Evolutionary conservation across 2,888 invertebrate species (phyloP).

Genomic region (Euzetes globulus): DNA sequence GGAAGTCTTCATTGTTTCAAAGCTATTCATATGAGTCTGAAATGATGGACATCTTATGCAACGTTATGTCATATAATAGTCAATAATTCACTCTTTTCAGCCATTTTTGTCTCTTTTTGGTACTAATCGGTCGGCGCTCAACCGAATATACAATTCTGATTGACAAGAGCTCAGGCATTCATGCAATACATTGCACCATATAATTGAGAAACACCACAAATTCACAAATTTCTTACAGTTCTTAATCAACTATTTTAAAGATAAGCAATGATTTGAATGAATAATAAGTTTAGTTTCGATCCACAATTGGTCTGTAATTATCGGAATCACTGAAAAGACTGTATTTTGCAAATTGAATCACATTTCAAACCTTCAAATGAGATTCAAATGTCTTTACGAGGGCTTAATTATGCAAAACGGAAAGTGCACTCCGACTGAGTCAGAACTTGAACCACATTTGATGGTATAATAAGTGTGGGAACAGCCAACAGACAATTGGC

Average conservation of each 20-base stretch:
- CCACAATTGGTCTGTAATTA: no score
- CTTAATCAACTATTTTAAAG: no score
- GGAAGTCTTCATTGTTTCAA: slow-evolving; percentile 4
- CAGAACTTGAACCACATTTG: not conserved
- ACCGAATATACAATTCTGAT: slow-evolving; percentile 7
- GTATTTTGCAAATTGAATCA: no score
- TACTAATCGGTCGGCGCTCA: not conserved
- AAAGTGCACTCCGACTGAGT: not conserved
- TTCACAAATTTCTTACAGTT: not conserved
- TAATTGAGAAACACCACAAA: not conserved
- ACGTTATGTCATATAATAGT: slow-evolving; percentile 1
- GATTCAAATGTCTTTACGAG: no score
- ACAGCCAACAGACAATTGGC: not conserved
- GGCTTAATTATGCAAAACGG: not conserved
- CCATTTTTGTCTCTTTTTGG: not conserved
- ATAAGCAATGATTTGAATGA: no score
- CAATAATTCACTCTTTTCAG: slow-evolving; percentile 4
- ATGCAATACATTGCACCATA: slow-evolving; percentile 5
- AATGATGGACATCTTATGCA: slow-evolving; percentile 20
- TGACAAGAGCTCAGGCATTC: not conserved
- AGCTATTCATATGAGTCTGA: not conserved
- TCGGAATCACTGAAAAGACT: no score
- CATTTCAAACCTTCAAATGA: no score
- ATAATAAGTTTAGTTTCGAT: no score
- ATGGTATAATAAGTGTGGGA: not conserved